These are phyloP conservation scores for Diadromus collaris DNA, from an alignment of 2,888 invertebrate genomes.

Conservation along the genomic window DNA sequence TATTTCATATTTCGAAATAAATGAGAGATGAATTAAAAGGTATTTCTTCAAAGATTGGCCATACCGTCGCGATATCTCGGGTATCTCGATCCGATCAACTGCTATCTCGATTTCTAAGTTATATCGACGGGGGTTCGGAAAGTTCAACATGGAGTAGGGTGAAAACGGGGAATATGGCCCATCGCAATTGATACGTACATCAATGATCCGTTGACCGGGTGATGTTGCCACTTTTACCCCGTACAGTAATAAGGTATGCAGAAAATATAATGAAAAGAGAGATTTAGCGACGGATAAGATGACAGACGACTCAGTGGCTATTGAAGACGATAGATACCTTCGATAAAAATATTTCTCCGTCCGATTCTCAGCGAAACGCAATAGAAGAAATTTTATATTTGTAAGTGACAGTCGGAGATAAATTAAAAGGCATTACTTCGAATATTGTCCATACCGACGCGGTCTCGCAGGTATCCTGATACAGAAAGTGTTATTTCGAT, in stretches of 20 bases:
- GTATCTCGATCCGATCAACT: slow-evolving; percentile 48
- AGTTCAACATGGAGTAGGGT: not conserved
- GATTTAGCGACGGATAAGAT: not conserved
- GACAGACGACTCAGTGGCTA: slow-evolving; percentile 14
- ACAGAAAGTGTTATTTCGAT: slow-evolving; percentile 48
- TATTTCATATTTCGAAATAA: too few species aligned
- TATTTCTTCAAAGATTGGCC: slow-evolving; percentile 63
- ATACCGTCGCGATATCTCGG: slow-evolving; percentile 33
- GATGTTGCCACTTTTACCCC: not conserved
- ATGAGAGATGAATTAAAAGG: too few species aligned
- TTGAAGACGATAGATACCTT: not conserved
- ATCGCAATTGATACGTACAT: not conserved
- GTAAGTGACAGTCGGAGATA: too few species aligned
- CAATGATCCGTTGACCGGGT: too few species aligned
- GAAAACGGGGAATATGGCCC: not conserved
- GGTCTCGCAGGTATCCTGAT: slow-evolving; percentile 38
- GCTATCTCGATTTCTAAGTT: slow-evolving; percentile 49
- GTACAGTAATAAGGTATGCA: not conserved
- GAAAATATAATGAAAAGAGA: not conserved
- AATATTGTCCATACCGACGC: slow-evolving; percentile 30
- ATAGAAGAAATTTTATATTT: slow-evolving; percentile 31
- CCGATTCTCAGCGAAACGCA: slow-evolving; percentile 13
- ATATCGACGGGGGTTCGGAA: slow-evolving; percentile 26
- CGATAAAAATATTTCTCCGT: not conserved
- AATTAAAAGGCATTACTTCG: slow-evolving; percentile 69